Percentiles rank a stretch among this genome's conserved stretches.
phyloP scores from a whole-genome alignment of 2,797 vertebrate species.

The Poecilia wingei region DNA sequence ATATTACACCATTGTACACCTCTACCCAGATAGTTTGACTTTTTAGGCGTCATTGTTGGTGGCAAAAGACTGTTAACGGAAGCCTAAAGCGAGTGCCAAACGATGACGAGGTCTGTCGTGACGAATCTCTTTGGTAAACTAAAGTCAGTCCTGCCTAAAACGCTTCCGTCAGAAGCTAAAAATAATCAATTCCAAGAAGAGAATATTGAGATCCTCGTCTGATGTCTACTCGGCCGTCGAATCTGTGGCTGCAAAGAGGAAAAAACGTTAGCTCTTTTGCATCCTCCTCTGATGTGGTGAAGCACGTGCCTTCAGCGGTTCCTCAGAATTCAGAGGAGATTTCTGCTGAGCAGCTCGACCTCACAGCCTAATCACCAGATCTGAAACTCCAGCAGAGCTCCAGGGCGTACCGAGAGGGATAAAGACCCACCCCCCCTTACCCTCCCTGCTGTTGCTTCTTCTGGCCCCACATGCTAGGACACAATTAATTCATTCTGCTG shows the following conservation, averaged over 20 bases:
- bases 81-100: not conserved
- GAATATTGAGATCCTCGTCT: constrained; percentile 38
- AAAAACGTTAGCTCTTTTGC: not conserved
- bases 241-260: constrained; percentile 15
- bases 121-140: constrained; percentile 5
- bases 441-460: constrained; percentile 56
- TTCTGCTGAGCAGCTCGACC: constrained; percentile 64
- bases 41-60: not conserved
- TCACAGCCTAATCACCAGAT: constrained; percentile 74
- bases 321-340: constrained; percentile 66
- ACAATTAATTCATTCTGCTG: constrained; percentile 74
- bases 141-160: constrained; percentile 13
- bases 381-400: constrained; percentile 67
- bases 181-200: constrained; percentile 48
- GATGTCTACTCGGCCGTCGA: constrained; percentile 48
- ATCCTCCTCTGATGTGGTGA: constrained; percentile 43
- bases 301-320: constrained; percentile 69
- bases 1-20: not conserved
- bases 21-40: not conserved
- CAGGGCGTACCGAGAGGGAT: constrained; percentile 54
- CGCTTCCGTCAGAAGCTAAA: not conserved
- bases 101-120: not conserved
- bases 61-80: not conserved
- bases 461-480: constrained; percentile 60
- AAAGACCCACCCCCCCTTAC: constrained; percentile 14